Conservation (phyloP, 2,113 vertebrate species). For the Shinisaurus crocodilurus region DNA sequence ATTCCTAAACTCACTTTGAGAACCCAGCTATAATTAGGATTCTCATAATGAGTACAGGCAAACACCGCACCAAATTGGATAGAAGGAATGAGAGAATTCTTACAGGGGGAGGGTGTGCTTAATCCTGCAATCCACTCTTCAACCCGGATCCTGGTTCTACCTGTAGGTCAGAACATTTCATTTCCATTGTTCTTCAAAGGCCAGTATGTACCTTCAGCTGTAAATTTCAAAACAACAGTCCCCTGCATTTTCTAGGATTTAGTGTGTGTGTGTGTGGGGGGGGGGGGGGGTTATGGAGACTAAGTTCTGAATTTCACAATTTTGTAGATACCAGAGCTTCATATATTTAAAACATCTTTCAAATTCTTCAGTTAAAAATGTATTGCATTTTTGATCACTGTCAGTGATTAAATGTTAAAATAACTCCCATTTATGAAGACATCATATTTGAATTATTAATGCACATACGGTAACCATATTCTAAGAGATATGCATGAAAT, state of each 20-base stretch:
- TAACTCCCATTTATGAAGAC: background rate
- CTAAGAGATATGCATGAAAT: background rate
- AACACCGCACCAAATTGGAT: background rate
- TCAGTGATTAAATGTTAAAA: background rate
- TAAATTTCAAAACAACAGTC: conserved; percentile 5
- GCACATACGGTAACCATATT: background rate
- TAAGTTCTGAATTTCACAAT: background rate
- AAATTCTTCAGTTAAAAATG: background rate
- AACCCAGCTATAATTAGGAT: background rate
- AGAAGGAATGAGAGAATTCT: background rate
- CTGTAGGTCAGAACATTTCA: background rate
- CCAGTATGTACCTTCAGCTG: conserved; percentile 21
- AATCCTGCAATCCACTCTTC: background rate
- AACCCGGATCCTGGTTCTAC: background rate
- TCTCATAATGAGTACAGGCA: background rate
- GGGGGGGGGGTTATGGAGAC: too few relatives aligned
- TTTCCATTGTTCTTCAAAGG: conserved; percentile 29
- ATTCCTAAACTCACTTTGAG: too few relatives aligned
- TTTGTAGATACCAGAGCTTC: background rate
- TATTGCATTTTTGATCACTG: background rate
- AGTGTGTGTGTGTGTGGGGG: too few relatives aligned
- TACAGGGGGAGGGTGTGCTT: background rate
- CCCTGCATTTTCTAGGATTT: background rate
- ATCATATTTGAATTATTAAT: background rate
- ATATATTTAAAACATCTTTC: background rate